Percentiles rank a stretch among this genome's conserved stretches.
Conservation (phyloP, 2,113 vertebrate genomes). For the Calidris pugnax region DNA sequence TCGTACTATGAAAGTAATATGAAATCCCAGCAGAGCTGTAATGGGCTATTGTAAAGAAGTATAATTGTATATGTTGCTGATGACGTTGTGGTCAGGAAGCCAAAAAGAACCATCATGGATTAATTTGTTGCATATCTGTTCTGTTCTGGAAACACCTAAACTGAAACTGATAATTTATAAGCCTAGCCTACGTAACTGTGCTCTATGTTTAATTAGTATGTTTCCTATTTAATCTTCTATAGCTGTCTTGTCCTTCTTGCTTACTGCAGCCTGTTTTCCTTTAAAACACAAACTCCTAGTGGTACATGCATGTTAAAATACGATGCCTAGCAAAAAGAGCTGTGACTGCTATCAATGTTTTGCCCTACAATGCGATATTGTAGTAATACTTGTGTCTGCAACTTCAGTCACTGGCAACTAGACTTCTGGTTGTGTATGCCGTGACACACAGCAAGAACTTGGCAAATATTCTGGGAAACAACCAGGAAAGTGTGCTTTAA, state of each 20-base stretch:
- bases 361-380: not conserved
- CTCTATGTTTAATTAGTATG: not conserved
- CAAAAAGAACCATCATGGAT: not conserved
- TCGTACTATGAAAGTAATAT: not conserved
- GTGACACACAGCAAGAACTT: not conserved
- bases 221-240: not conserved
- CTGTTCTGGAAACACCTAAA: not conserved
- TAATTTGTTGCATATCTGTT: not conserved
- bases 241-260: not conserved
- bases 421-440: not conserved
- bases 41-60: not conserved
- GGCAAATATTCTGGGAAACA: not conserved
- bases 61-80: not conserved
- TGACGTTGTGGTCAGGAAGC: not conserved
- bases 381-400: not conserved
- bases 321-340: not conserved
- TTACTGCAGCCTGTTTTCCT: not conserved
- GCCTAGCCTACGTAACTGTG: not conserved
- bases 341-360: not conserved
- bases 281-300: not conserved
- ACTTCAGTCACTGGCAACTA: not conserved
- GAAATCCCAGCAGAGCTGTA: not conserved
- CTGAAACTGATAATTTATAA: not conserved
- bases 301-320: not conserved
- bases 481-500: not conserved